Evolutionary conservation across 2,113 vertebrate genomes (phyloP), one percentile per base, ranked within the genome.

Genomic region (Sclerurus mexicanus): DNA sequence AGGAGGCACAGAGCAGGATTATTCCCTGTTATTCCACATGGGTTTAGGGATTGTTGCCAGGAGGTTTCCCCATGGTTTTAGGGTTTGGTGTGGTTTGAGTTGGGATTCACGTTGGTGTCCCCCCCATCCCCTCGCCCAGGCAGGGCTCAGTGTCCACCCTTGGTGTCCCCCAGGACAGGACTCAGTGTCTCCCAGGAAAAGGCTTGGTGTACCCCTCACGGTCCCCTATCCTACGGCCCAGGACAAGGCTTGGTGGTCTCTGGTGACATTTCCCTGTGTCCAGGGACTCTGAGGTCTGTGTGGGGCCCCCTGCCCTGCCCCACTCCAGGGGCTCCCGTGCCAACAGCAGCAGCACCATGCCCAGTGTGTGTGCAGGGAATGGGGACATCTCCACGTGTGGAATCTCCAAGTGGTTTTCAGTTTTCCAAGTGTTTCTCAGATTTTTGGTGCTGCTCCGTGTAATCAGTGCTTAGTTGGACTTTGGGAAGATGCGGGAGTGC

Each of bases 1-100:
- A 84, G 63, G 40, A 42, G n/a, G 25, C 72, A 33, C 64, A 56
- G 5, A 55, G 63, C 63, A 14, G 63, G 47, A n/a, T 72, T 37
- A 5, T 6, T 22, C 64, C 17, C 15, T 18, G 14, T 8, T 22
- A 1, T 46, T 39, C 27, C 24, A n/a, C 2, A 0, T 0, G 14
- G 56, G 17, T 59, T 46, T 28, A 19, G 58, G 42, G 52, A 16
- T 13, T 19, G 6, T 18, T 30, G 12, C 59, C 23, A 5, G 23
- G 56, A 58, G 12, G 7, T 12, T 77, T 37, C 30, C 55, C 39
- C 46, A 30, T 42, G 24, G 2, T 27, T 37, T 56, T 46, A 22
- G 76, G 9, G 22, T 47, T 50, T 3, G 2, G 2, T 37, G 37
- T 53, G 37, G 27, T 64, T 73, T 8, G 25, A 44, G 37, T 33